phyloP scores from a whole-genome alignment of 2,888 invertebrate species.

The Chymomyza procnemis region DNA sequence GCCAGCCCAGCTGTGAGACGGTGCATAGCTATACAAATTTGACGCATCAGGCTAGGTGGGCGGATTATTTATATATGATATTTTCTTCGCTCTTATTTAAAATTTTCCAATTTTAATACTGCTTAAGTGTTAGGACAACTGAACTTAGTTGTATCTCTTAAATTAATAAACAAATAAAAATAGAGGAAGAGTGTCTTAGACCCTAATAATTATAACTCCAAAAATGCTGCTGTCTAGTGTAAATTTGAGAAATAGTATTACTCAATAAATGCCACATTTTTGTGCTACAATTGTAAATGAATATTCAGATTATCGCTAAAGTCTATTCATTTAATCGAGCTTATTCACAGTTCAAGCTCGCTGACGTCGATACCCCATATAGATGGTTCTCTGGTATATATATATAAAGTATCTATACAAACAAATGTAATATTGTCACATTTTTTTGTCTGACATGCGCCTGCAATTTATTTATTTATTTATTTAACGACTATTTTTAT shows the following conservation, averaged over 20 bases:
- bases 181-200: no score
- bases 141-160: no score
- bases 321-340: neutral
- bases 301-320: neutral
- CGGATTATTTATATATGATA: no score
- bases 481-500: slow-evolving; percentile 12
- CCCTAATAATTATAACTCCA: no score
- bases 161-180: no score
- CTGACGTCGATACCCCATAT: neutral
- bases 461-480: slow-evolving; percentile 14
- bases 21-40: no score
- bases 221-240: no score
- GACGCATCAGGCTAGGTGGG: no score
- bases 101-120: no score
- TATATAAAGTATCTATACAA: neutral
- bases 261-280: neutral
- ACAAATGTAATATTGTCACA: neutral
- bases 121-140: no score
- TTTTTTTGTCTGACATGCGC: slow-evolving; percentile 10
- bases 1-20: no score
- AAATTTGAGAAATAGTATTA: neutral
- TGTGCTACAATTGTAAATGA: neutral
- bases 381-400: neutral
- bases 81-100: no score
- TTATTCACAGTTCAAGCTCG: neutral